These are phyloP conservation scores for Ameiurus melas DNA, from an alignment of 2,113 vertebrate species.

Conservation along the genomic window DNA sequence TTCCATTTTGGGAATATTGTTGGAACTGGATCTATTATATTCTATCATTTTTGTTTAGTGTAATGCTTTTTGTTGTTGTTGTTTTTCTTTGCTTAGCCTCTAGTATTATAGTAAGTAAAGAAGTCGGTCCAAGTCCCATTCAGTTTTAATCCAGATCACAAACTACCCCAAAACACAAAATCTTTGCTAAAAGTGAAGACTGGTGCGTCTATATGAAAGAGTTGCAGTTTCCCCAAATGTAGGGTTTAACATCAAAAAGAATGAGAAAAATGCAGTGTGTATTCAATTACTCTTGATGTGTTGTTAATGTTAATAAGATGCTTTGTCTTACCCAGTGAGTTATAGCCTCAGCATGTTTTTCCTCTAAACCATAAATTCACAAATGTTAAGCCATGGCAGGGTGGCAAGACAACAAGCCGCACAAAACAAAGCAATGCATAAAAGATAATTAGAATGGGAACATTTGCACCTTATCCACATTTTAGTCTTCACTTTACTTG, in stretches of 20 bases:
- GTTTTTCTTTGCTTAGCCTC: background rate
- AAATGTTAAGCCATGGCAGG: constrained; percentile 73
- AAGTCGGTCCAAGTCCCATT: background rate
- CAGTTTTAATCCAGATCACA: background rate
- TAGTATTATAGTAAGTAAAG: constrained; percentile 3
- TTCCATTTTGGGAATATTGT: constrained; percentile 19
- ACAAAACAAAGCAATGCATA: constrained; percentile 65
- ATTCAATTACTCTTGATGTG: constrained; percentile 20
- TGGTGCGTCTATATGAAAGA: background rate
- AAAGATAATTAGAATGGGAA: constrained; percentile 70
- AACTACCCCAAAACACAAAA: background rate
- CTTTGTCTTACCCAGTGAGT: constrained; percentile 71
- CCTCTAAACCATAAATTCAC: constrained; percentile 73
- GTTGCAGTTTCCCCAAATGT: constrained; percentile 15
- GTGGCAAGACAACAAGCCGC: constrained; percentile 48
- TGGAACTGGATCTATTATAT: background rate
- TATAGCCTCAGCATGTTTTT: constrained; percentile 67
- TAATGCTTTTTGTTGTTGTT: background rate
- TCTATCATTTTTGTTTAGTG: constrained; percentile 3
- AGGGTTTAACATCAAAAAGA: constrained; percentile 15
- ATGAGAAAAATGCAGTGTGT: constrained; percentile 11
- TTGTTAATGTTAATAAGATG: constrained; percentile 73
- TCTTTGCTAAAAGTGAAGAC: background rate
- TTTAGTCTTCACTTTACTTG: constrained; percentile 52
- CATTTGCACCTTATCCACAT: constrained; percentile 67